Base-by-base conservation (phyloP, 1,140 invertebrate species). In the Nasonia vitripennis region DNA sequence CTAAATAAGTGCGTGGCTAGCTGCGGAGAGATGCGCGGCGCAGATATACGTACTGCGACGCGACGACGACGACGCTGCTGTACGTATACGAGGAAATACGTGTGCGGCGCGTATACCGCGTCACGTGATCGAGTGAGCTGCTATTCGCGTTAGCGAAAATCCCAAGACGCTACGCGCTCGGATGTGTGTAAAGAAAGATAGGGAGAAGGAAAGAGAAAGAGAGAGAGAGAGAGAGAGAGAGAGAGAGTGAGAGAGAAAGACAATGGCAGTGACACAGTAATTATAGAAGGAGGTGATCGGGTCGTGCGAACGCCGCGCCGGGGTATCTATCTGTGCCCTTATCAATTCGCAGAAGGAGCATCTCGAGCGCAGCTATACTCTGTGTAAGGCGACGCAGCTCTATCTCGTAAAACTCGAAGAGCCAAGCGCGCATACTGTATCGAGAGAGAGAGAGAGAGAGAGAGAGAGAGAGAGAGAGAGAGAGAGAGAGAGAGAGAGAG, bases 191-290 rank as follows among this genome's bases (percentile, higher is more conserved):
- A 23, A 78, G 62, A 78, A 31, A 55, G 34, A 37, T 37, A 6
- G 34, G 34, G 34, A 37, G 34, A 37, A 37, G 34, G 34, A 37
- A 6, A 37, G 34, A 37, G 34, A 37, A 6, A 37, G 17, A 74
- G 68, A 23, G 20, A 7, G 37, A 68, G 55, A 67, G 20, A n/a
- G 20, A 27, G n/a, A 62, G 27, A 51, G 37, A 68, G 55, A 67
- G 20, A n/a, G 20, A 27, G n/a, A 62, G 27, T 31, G 23, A 12
- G 37, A 79, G 14, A 67, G 84, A 86, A 82, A 86, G 88, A 88
- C 88, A 89, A 89, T 90, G 87, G 86, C 89, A 90, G 86, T 89
- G 89, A 90, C 89, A 88, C 85, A 86, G 87, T 89, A 89, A 89
- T 87, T 88, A 75, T 67, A 83, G 81, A 89, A 89, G 86, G 86